These are phyloP conservation scores for Cricetomys ansorgei DNA, from an alignment of 2,113 vertebrate species.

Conservation along the genomic window DNA sequence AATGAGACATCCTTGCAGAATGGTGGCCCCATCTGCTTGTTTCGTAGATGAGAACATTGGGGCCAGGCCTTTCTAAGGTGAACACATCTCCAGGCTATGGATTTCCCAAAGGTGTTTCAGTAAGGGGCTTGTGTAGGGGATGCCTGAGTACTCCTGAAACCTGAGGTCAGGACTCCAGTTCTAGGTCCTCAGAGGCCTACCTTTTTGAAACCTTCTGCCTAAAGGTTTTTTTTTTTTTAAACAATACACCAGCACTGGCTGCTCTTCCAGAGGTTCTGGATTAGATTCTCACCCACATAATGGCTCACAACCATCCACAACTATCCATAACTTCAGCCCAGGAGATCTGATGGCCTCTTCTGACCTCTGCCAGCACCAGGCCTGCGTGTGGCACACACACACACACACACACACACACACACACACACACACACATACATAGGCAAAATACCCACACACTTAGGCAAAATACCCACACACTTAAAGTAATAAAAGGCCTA, in stretches of 20 bases:
- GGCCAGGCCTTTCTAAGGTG: neutral
- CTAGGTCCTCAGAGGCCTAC: neutral
- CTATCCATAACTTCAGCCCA: neutral
- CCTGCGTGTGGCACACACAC: neutral
- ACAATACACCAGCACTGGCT: neutral
- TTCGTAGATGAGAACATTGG: neutral
- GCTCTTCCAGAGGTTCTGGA: neutral
- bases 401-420: neutral
- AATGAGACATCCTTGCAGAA: too few relatives aligned
- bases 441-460: neutral
- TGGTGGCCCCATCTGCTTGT: neutral
- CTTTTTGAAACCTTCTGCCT: neutral
- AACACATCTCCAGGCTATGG: neutral
- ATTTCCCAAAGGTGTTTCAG: neutral
- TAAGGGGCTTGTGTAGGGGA: neutral
- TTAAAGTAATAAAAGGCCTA: neutral
- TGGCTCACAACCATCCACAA: neutral
- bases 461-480: neutral
- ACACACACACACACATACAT: neutral
- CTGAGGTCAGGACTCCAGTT: neutral
- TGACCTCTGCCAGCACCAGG: neutral
- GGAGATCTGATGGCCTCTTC: neutral
- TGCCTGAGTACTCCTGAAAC: fast-evolving
- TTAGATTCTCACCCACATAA: neutral
- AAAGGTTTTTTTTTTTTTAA: neutral